These are phyloP conservation scores for Drosophila pandora DNA, from an alignment of 1,140 invertebrate genomes.

Conservation along the genomic window DNA sequence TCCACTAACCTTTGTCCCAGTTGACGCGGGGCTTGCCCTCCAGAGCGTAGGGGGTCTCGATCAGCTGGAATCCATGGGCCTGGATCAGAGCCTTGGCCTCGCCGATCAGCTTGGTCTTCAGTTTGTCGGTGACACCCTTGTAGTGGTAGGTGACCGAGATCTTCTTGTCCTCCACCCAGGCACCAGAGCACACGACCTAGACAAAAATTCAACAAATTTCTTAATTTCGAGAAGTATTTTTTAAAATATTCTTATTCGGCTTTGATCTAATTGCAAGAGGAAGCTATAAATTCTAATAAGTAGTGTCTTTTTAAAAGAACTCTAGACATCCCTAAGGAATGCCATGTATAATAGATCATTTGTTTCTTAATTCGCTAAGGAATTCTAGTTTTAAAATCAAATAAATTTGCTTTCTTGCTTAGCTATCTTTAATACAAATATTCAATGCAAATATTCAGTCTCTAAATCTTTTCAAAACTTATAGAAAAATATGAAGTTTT, in stretches of 20 bases:
- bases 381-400: not conserved
- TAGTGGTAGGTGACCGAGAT: conserved; percentile 94
- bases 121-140: conserved; percentile 90
- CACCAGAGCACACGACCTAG: conserved; percentile 91
- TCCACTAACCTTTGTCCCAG: conserved; percentile 91
- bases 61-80: conserved; percentile 90
- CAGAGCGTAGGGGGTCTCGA: conserved; percentile 91
- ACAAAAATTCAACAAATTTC: not conserved
- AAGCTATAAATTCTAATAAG: not conserved
- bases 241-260: not conserved
- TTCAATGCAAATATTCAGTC: no score
- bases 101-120: conserved; percentile 87
- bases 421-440: no score
- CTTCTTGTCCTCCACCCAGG: conserved; percentile 96
- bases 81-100: conserved; percentile 90
- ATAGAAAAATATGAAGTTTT: no score
- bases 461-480: no score
- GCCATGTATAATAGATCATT: not conserved
- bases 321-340: not conserved
- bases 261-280: not conserved
- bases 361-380: not conserved
- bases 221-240: no score
- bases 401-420: no score
- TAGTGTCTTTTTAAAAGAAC: not conserved
- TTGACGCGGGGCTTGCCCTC: conserved; percentile 95